A percentile compares a stretch with the other conserved stretches of the same genome.
phyloP scores from a whole-genome alignment of 1,140 invertebrate genomes.

The Liolophura sinensis region DNA sequence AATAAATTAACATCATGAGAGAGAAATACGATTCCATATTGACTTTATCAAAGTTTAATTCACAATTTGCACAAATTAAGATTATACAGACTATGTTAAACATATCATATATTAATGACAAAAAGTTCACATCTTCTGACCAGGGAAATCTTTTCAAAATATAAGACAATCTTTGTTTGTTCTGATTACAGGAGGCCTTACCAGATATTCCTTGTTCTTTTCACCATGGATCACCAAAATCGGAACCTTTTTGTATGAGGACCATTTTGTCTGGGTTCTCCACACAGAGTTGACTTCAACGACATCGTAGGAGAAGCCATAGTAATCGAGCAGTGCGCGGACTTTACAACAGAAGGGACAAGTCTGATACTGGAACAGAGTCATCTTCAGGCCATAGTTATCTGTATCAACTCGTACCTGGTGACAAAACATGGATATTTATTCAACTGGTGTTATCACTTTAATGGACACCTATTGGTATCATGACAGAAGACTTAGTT shows the following conservation, averaged over 20 bases:
- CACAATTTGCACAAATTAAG: too few relatives aligned
- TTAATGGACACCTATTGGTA: too few relatives aligned
- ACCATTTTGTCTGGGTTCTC: constrained; percentile 90
- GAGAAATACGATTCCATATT: too few relatives aligned
- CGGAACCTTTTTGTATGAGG: constrained; percentile 93
- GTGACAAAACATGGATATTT: constrained; percentile 56
- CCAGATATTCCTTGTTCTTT: constrained; percentile 60
- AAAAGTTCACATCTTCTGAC: too few relatives aligned
- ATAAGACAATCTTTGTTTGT: too few relatives aligned
- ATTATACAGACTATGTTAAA: too few relatives aligned
- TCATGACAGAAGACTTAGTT: too few relatives aligned
- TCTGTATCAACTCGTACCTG: constrained; percentile 61
- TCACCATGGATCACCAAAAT: constrained; percentile 81
- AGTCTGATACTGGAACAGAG: constrained; percentile 94
- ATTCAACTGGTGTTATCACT: too few relatives aligned
- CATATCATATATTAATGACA: too few relatives aligned
- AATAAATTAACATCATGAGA: too few relatives aligned
- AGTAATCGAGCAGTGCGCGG: constrained; percentile 88
- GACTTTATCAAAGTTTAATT: too few relatives aligned
- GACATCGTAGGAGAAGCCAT: constrained; percentile 92
- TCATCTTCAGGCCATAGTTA: constrained; percentile 77
- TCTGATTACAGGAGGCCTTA: constrained; percentile 18
- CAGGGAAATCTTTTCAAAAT: too few relatives aligned
- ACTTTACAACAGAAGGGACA: constrained; percentile 99
- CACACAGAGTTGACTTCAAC: constrained; percentile 96